A percentile compares a stretch with the other conserved stretches of the same genome.
Conservation (phyloP, 2,888 invertebrate genomes). For the Yponomeuta evonymella region DNA sequence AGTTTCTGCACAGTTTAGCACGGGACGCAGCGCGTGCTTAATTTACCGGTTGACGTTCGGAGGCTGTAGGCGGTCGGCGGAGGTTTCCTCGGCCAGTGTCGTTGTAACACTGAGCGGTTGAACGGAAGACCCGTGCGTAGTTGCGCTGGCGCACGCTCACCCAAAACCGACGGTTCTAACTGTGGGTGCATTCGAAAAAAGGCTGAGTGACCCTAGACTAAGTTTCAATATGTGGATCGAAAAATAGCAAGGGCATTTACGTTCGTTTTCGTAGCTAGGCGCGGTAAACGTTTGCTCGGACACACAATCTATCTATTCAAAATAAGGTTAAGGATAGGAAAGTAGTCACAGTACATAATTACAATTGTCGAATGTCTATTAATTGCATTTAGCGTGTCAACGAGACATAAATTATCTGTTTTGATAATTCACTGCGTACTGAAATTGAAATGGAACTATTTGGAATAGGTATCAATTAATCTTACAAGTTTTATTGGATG, state of each 20-base stretch:
- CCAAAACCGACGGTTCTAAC: constrained; percentile 58
- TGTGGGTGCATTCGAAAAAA: constrained; percentile 45
- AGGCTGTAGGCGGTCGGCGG: constrained; percentile 28
- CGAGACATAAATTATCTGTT: constrained; percentile 13
- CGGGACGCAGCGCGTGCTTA: neutral
- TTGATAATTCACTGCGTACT: neutral
- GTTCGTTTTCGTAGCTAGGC: neutral
- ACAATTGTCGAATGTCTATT: constrained; percentile 39
- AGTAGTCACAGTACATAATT: constrained; percentile 35
- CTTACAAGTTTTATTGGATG: neutral
- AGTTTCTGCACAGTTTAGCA: neutral
- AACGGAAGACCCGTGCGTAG: constrained; percentile 58
- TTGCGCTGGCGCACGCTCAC: constrained; percentile 62
- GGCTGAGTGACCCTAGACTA: neutral
- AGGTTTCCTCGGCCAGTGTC: constrained; percentile 63
- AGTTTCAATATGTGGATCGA: neutral
- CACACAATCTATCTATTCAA: constrained; percentile 23
- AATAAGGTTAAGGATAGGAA: constrained; percentile 71
- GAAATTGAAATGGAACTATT: neutral
- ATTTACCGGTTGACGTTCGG: constrained; percentile 5
- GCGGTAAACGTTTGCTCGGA: neutral
- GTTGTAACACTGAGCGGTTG: constrained; percentile 62
- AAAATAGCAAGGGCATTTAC: neutral
- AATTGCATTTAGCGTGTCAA: constrained; percentile 30
- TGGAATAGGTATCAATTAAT: neutral